Conservation (phyloP, 1,140 invertebrate genomes). For the Heliconius hewitsoni region DNA sequence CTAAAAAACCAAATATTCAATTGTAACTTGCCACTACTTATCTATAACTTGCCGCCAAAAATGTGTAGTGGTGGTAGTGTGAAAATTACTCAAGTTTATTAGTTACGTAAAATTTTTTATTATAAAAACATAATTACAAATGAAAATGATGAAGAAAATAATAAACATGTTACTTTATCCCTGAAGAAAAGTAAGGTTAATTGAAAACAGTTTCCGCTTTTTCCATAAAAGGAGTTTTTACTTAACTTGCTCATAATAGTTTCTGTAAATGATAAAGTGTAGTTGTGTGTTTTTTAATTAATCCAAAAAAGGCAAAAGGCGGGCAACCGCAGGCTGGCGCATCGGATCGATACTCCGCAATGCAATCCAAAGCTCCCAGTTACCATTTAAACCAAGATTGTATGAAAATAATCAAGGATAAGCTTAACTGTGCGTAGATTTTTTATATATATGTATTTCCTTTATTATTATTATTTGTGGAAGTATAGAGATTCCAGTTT, state of each 20-base stretch:
- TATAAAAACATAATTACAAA: no score
- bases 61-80: no score
- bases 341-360: slow-evolving; percentile 29
- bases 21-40: no score
- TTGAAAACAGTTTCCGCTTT: background rate
- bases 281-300: slow-evolving; percentile 5
- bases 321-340: slow-evolving; percentile 18
- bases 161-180: background rate
- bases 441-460: no score
- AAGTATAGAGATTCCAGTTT: no score
- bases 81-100: no score
- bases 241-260: background rate
- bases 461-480: no score
- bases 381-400: slow-evolving; percentile 9
- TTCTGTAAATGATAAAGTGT: background rate
- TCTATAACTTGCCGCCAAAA: no score
- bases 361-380: slow-evolving; percentile 25
- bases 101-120: no score
- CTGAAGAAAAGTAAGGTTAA: background rate
- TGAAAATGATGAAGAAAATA: no score
- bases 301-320: slow-evolving; percentile 11
- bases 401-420: slow-evolving; percentile 18
- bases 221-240: background rate
- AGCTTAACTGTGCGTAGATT: background rate
- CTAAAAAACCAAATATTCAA: no score